Base-by-base conservation (phyloP, 2,797 vertebrate genomes). In the Acanthurus leucopareius region DNA sequence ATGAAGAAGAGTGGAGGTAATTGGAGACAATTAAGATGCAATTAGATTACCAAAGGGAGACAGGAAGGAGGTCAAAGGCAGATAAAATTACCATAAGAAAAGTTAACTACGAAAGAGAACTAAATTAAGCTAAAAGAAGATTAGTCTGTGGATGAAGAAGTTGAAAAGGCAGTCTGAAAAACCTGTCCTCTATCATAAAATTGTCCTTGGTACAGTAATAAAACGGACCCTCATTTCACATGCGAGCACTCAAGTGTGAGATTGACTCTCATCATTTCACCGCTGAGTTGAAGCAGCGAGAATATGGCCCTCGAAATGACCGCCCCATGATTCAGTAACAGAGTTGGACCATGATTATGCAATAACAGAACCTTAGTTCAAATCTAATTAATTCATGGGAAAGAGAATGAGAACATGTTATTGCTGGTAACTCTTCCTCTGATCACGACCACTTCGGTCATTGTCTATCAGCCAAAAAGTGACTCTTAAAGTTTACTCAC, bases 401-500 rank as follows among this genome's bases (percentile, higher is more conserved):
- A 47, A 75, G 17, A 54, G 16, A 7, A 42, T 25, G 22, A 28
- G 48, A 80, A 69, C 25, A 25, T 70, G 32, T 56, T 73, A 83
- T 48, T 4, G 6, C 52, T 28, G 42, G 60, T 19, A 45, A 44
- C 20, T 10, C 42, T 51, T 40, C 40, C 40, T 42, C 40, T 13
- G 40, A 69, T 61, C 38, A 2, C 17, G 2, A 53, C 17, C 22
- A 16, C 40, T 32, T 7, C 8, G 11, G 65, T 47, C 40, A 17
- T 56, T 17, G 22, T 10, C 16, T 5, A 13, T 32, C 22, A 49
- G 15, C 60, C 16, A 32, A 66, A 76, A 59, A 10, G 2, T 71
- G 19, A 19, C 28, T n/a, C 1, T 32, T 60, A 4, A 47, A 2
- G 25, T 80, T 62, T 56, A 97, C 98, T 97, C 95, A 99, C 98